Base-by-base conservation (phyloP, 2,113 vertebrate genomes). In the Balaeniceps rex region DNA sequence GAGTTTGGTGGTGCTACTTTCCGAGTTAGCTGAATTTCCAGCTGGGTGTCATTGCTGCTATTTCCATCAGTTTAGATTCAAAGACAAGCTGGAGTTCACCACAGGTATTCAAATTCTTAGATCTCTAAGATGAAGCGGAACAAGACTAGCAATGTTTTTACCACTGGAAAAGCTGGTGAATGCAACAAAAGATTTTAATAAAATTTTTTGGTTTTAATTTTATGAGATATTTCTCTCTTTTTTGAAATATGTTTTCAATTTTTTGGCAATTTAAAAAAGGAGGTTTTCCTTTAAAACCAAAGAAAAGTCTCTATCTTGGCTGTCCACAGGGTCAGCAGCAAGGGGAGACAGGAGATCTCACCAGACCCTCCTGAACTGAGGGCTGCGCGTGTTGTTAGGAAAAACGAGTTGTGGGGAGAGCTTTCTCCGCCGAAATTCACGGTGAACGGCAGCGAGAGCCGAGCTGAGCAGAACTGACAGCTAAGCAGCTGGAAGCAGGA, bases 401-500 rank as follows among this genome's bases (percentile, higher is more conserved):
- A 75, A 81, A 65, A 22, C 1, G 2, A 81, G 17, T 5, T 40
- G 23, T 44, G 10, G 25, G 58, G 66, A 63, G 29, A 74, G 21
- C 14, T 88, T 77, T 64, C 79, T 31, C 47, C 60, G 52, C 31
- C 7, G 8, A 64, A 90, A 90, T 42, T 83, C 31, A 5, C 26
- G 34, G 34, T 16, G 33, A 75, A 87, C 1, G 7, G 65, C 11
- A 54, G 33, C 2, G 2, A 69, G 55, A 76, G 58, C 65, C 2
- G 13, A 65, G 47, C 36, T 2, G 8, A 91, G 65, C 60, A 18
- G 55, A 55, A 55, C 38, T 52, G 52, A 84, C 64, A 82, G 76
- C 66, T 57, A 52, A 90, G 90, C 93, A 96, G 46, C 79, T 94
- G 92, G 76, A 93, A 87, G 51, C 72, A 87, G 83, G 64, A 44